A percentile compares a stretch with the other conserved stretches of the same genome.
Evolutionary conservation across 2,888 invertebrate species (phyloP).

Genomic region (Hermaeophaga mercurialis): DNA sequence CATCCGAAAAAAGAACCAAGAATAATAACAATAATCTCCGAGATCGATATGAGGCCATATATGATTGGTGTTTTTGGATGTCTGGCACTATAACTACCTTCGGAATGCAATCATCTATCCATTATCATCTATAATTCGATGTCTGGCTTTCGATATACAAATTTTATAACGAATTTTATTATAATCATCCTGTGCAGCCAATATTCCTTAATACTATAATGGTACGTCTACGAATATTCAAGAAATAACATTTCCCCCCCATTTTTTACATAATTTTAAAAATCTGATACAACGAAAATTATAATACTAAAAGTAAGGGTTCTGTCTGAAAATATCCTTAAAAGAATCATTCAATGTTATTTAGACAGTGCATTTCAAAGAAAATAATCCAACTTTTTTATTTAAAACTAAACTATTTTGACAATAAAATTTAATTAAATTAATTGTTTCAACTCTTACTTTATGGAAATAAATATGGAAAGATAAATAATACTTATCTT

Average conservation of each 20-base stretch:
- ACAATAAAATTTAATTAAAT: too few relatives aligned
- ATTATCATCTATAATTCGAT: constrained; percentile 33
- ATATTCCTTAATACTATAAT: constrained; percentile 35
- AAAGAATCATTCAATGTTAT: too few relatives aligned
- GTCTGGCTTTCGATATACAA: constrained; percentile 36
- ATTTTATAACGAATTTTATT: constrained; percentile 34
- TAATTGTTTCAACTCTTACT: too few relatives aligned
- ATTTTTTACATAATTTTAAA: neutral
- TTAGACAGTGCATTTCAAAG: too few relatives aligned
- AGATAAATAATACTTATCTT: too few relatives aligned
- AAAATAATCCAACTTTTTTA: too few relatives aligned
- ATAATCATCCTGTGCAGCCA: constrained; percentile 32
- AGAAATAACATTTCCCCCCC: constrained; percentile 7
- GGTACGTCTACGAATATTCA: constrained; percentile 30
- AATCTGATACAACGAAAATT: neutral
- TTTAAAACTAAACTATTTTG: too few relatives aligned
- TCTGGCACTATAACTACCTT: constrained; percentile 3
- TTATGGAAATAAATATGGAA: too few relatives aligned
- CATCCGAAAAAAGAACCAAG: neutral
- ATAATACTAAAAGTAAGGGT: too few relatives aligned
- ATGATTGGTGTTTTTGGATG: constrained; percentile 5
- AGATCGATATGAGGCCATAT: constrained; percentile 5
- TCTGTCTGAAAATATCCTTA: too few relatives aligned
- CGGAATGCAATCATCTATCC: constrained; percentile 8
- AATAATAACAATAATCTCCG: constrained; percentile 16